Percentiles rank a stretch among this genome's conserved stretches.
Evolutionary conservation across 2,113 vertebrate species (phyloP).

Genomic region (Paramormyrops kingsleyae): DNA sequence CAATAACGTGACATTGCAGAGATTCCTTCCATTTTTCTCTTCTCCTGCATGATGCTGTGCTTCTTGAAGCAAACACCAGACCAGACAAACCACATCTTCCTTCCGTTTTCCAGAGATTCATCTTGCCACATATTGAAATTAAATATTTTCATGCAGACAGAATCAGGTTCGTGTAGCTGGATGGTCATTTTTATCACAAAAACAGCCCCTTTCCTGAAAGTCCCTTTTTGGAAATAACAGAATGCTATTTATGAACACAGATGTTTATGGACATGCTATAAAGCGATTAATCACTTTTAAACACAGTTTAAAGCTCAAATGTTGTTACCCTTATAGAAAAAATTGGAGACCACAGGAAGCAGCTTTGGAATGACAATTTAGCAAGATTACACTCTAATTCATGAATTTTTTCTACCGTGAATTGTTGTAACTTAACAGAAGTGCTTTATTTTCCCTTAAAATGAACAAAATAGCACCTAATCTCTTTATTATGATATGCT

Average conservation of each 20-base stretch:
- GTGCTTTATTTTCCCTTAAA: constrained; percentile 32
- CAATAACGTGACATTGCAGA: neutral
- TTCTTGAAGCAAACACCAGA: neutral
- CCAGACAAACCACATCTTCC: neutral
- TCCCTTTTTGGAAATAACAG: neutral
- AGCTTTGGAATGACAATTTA: neutral
- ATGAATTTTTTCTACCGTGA: neutral
- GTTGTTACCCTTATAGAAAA: neutral
- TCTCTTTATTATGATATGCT: constrained; percentile 14
- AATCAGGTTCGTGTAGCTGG: neutral
- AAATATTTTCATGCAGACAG: neutral
- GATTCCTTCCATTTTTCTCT: neutral
- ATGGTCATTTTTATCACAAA: neutral
- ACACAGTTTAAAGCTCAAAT: neutral
- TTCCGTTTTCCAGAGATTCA: neutral
- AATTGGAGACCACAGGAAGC: neutral
- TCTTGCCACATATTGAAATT: neutral
- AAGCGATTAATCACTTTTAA: neutral
- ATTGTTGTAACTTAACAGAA: constrained; percentile 27
- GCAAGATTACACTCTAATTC: neutral
- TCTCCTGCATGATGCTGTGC: neutral
- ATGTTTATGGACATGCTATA: neutral
- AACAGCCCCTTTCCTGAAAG: neutral
- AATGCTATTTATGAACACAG: neutral
- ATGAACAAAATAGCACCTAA: neutral